Conservation (phyloP, 1,140 invertebrate species). For the Drosophila neocordata region DNA sequence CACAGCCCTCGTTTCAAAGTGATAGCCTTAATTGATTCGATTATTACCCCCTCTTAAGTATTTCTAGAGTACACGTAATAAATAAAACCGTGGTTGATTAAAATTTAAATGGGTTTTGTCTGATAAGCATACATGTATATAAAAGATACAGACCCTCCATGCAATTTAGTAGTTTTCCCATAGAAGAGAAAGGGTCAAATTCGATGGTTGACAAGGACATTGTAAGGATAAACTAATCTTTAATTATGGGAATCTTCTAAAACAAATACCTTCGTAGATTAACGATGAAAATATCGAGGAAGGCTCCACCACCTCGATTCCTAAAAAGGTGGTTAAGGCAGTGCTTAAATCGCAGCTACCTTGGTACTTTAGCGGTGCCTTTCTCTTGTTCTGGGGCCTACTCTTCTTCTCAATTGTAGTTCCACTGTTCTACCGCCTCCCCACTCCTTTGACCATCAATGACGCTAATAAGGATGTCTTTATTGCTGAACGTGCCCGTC, state of each 20-base stretch:
- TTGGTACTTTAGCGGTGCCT: conserved; percentile 46
- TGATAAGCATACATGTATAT: neutral
- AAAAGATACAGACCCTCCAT: neutral
- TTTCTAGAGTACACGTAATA: neutral
- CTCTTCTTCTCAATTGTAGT: conserved; percentile 62
- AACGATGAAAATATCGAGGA: conserved; percentile 24
- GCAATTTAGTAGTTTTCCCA: neutral
- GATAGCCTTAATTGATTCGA: neutral
- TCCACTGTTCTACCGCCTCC: conserved; percentile 60
- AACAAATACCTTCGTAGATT: conserved; percentile 18
- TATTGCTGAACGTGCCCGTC: conserved; percentile 62
- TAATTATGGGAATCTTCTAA: neutral
- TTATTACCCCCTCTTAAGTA: neutral
- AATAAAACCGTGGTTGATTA: neutral
- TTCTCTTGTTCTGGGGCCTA: conserved; percentile 52
- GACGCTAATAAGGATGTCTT: conserved; percentile 38
- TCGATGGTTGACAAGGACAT: conserved; percentile 56
- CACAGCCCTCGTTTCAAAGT: neutral
- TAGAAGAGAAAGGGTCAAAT: neutral
- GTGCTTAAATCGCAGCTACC: conserved; percentile 11
- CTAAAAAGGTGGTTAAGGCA: neutral
- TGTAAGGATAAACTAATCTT: conserved; percentile 27
- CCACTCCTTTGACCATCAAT: conserved; percentile 45
- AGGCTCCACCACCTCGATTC: conserved; percentile 18
- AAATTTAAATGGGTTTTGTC: neutral